phyloP scores from a whole-genome alignment of 2,888 invertebrate genomes.

The Nezara viridula region DNA sequence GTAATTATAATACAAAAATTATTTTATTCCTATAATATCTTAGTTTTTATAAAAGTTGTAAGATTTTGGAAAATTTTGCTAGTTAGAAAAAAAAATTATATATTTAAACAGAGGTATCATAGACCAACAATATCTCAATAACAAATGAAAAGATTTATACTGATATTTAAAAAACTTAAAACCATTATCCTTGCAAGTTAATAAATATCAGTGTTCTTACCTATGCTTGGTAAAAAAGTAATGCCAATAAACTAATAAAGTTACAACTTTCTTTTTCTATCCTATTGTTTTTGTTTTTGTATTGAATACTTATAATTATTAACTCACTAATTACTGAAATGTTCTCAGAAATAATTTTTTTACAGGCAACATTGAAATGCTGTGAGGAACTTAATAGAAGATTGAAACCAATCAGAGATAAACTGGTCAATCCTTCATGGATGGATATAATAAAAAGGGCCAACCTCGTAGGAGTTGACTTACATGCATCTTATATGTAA shows the following conservation, averaged over 20 bases:
- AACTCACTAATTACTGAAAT: too few species aligned
- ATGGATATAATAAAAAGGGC: conserved; percentile 72
- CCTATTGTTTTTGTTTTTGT: too few species aligned
- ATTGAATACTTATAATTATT: too few species aligned
- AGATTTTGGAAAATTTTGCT: too few species aligned
- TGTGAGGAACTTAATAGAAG: conserved; percentile 65
- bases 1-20: too few species aligned
- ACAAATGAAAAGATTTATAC: not conserved
- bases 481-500: conserved; percentile 76
- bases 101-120: too few species aligned
- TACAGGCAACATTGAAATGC: conserved; percentile 65
- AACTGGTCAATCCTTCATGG: conserved; percentile 66
- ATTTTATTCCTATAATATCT: too few species aligned
- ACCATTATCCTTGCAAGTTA: not conserved
- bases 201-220: not conserved
- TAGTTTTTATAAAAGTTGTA: too few species aligned
- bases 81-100: too few species aligned
- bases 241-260: not conserved
- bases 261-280: too few species aligned
- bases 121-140: not conserved
- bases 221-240: not conserved
- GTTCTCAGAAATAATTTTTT: conserved; percentile 2
- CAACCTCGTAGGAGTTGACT: conserved; percentile 71
- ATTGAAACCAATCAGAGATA: conserved; percentile 64
- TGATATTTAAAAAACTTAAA: not conserved